Evolutionary conservation across 2,888 invertebrate genomes (phyloP).

Genomic region (Urechis unicinctus): DNA sequence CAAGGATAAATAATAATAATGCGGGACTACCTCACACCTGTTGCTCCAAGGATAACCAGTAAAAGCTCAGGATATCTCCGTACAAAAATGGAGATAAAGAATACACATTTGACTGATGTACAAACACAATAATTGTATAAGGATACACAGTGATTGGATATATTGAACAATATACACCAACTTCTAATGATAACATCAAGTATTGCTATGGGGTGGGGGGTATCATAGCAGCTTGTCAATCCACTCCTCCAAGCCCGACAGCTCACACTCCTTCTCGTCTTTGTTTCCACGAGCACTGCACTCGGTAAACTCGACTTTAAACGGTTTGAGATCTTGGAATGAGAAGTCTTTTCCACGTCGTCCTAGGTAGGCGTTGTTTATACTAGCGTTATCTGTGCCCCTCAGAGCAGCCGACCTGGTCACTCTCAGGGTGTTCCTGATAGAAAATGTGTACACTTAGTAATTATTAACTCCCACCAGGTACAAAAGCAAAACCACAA

Average conservation of each 20-base stretch:
- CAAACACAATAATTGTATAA: no score
- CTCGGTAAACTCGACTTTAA: constrained; percentile 58
- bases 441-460: constrained; percentile 23
- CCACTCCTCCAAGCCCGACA: constrained; percentile 68
- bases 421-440: constrained; percentile 74
- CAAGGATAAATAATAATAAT: no score
- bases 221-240: constrained; percentile 61
- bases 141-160: no score
- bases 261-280: constrained; percentile 58
- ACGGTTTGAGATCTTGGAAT: constrained; percentile 65
- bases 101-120: no score
- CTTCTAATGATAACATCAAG: no score
- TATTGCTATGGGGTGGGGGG: no score
- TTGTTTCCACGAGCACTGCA: constrained; percentile 47
- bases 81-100: no score
- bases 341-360: constrained; percentile 74
- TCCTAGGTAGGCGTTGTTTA: constrained; percentile 62
- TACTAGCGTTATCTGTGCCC: constrained; percentile 44
- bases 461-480: neutral
- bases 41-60: no score
- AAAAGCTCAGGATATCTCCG: no score
- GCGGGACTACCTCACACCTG: no score
- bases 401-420: constrained; percentile 74
- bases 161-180: no score
- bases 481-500: no score